Evolutionary conservation across 2,797 vertebrate species (phyloP), one percentile per base, ranked within the genome.

Genomic region (Lithobates sylvaticus): DNA sequence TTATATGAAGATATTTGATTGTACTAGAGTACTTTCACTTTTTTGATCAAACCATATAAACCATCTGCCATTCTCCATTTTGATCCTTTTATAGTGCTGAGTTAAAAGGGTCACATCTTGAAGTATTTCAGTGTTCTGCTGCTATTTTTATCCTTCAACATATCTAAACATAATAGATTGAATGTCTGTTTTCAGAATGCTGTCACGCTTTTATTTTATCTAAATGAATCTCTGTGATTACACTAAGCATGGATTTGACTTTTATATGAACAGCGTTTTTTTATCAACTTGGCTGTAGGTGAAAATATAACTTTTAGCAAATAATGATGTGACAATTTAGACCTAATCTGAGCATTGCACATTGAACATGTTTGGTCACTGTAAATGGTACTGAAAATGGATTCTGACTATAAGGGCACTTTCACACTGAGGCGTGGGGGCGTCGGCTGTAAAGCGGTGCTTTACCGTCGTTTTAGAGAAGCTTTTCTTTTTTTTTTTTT

Each of bases 91-190:
- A 39, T 39, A 29, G 10, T 82, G 10, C 12, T 21, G 36, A 26
- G 47, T 50, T 77, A 47, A 81, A 76, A 32, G 13, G 73, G 76
- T 72, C 77, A 80, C 77, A 79, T 85, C 77, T 85, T 80, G 75
- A 80, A 79, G 12, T 69, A 64, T 42, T 81, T 76, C 50, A 69
- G 61, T 86, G 29, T 76, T 54, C 61, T 61, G 58, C 23, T 77
- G 34, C 70, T 73, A 79, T 85, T 85, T 65, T 73, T 34, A 72
- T 74, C 64, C 26, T 39, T 72, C 13, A 10, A 71, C 71, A 54
- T 26, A 71, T 71, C 68, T 64, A 73, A 58, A 73, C n/a, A 65
- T 23, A 58, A 68, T 73, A 72, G 44, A 67, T 54, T 36, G 16
- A 71, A 72, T 29, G n/a, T 32, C 32, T 72, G 34, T 42, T 73